Base-by-base conservation (phyloP, 2,888 invertebrate species). In the Brenthis daphne region DNA sequence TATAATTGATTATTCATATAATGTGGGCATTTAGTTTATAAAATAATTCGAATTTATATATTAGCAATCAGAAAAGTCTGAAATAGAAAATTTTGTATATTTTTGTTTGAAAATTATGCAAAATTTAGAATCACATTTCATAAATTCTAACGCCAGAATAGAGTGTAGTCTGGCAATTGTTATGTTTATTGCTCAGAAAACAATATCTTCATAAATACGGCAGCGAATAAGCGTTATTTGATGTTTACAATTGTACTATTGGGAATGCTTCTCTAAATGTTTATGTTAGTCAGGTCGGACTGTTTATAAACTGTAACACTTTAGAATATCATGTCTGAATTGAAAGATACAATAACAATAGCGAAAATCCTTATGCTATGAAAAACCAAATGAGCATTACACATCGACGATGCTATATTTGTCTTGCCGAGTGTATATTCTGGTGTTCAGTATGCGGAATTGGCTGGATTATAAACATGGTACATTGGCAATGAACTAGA, bases 271-370 rank as follows among this genome's bases (percentile, higher is more conserved):
- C 76, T 71, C 74, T 70, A 77, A 75, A 75, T 88, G 89, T 90
- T 89, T 90, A 89, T 82, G 83, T 86, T 85, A 82, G 77, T 80
- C 80, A 71, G 74, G 74, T 80, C 73, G 71, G 75, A 67, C 70
- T 89, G 87, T 89, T 89, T 89, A 86, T 87, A 88, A 89, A 89
- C 86, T 81, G 73, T 66, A 76, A 72, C 74, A 77, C 76, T 80
- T 76, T 67, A 63, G 68, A 65, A 82, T 82, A 85, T 84, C 79
- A 81, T 68, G 75, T 68, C 65, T 68, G 71, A 75, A 77, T 77
- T 74, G 70, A 73, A 74, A 68, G 72, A 73, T 77, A 75, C 74
- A 72, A 76, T 73, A 74, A 74, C 75, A 77, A 69, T 68, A 71
- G 72, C 69, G 65, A 66, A 73, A 70, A 72, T 70, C 70, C 72